A percentile compares a stretch with the other conserved stretches of the same genome.
These are phyloP conservation scores for Datnioides undecimradiatus DNA, from an alignment of 2,113 vertebrate genomes.

Conservation along the genomic window DNA sequence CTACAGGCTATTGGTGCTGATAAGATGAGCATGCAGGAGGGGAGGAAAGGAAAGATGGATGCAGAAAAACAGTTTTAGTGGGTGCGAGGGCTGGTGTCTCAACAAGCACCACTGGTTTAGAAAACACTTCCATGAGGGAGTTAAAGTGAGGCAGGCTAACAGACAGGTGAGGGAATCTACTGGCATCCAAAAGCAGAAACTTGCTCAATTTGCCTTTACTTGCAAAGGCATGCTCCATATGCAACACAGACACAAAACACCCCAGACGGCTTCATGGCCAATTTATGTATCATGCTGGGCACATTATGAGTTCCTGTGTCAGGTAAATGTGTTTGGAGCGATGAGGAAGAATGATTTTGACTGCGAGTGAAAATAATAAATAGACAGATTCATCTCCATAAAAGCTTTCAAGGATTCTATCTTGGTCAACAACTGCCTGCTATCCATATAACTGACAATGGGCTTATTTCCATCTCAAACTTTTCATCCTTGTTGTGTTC, in stretches of 20 bases:
- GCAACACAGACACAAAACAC: conserved; percentile 30
- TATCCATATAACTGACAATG: conserved; percentile 23
- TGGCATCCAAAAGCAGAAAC: conserved; percentile 13
- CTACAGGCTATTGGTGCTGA: conserved; percentile 53
- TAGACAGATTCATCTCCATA: conserved; percentile 61
- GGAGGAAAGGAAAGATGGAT: conserved; percentile 25
- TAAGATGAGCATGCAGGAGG: conserved; percentile 47
- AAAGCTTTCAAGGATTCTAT: conserved; percentile 60
- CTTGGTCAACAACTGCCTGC: conserved; percentile 45
- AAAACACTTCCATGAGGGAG: conserved; percentile 43
- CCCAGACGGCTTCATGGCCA: conserved; percentile 30
- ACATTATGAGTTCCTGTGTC: conserved; percentile 64
- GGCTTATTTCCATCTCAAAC: conserved; percentile 22
- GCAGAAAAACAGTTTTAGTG: conserved; percentile 15
- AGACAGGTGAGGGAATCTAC: conserved; percentile 24
- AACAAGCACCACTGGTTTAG: conserved; percentile 17
- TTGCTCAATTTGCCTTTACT: conserved; percentile 30
- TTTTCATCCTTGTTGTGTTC: conserved; percentile 5
- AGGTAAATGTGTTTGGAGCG: conserved; percentile 64
- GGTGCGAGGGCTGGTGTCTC: conserved; percentile 9
- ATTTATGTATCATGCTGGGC: conserved; percentile 65
- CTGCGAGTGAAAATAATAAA: conserved; percentile 52
- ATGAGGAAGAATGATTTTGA: conserved; percentile 48
- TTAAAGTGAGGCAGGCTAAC: conserved; percentile 18
- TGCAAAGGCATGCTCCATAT: conserved; percentile 1